Base-by-base conservation (phyloP, 2,113 vertebrate genomes). In the Microcebus murinus region DNA sequence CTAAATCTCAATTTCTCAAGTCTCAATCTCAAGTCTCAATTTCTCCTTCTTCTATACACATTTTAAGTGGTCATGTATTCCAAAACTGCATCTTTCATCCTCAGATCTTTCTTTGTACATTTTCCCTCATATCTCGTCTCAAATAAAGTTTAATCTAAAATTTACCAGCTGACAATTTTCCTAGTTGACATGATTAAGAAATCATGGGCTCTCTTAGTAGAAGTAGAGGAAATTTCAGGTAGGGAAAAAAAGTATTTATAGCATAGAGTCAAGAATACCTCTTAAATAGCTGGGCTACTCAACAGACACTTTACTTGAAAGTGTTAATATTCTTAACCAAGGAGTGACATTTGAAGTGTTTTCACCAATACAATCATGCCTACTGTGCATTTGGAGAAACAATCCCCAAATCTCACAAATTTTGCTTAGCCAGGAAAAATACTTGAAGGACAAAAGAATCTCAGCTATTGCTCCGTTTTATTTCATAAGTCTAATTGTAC, bases 361-460 rank as follows among this genome's bases (percentile, higher is more conserved):
- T 63, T 96, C 6, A 90, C 18, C 39, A 83, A 63, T 42, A 90
- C 52, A 87, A 76, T 77, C 57, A 21, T 4, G 8, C 20, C 34
- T 42, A 50, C 39, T 55, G 20, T 87, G 6, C 39, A 21, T 67
- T 63, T 92, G 77, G 57, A 96, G 25, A 96, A 96, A 68, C 23
- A 95, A 52, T 76, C 25, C 45, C 45, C 48, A 90, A 68, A 94
- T 87, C 65, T 73, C 67, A 88, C 61, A 67, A 9, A 68, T 85
- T 96, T 70, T 94, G 39, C 81, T 94, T 94, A 76, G 61, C 70
- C 87, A 96, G 73, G 59, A 96, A 91, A 96, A 96, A 90, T 85
- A 48, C 18, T 68, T 96, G 67, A 96, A 96, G 48, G n/a, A 87
- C 87, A 45, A 97, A 31, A 34, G 27, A 81, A 88, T 85, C 84